These are phyloP conservation scores for Rhinolophus ferrumequinum DNA, from an alignment of 2,113 vertebrate genomes.

Conservation along the genomic window DNA sequence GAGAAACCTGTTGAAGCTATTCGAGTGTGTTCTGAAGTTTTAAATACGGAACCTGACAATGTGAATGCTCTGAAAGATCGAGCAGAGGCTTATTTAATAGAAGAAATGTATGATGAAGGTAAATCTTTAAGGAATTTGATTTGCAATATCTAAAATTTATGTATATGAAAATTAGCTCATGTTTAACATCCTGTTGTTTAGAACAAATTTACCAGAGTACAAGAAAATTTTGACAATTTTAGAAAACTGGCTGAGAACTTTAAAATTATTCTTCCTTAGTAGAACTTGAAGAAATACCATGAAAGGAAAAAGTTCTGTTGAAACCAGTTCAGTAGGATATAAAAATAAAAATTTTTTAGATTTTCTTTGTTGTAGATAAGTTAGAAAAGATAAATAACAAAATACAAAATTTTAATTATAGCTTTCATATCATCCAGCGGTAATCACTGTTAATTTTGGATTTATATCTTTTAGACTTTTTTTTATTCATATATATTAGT, in stretches of 20 bases:
- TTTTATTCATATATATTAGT: background rate
- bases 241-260: constrained; percentile 18
- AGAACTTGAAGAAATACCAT: background rate
- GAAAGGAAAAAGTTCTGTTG: background rate
- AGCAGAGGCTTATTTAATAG: constrained; percentile 94
- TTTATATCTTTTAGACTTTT: constrained; percentile 25
- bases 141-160: background rate
- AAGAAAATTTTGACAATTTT: background rate
- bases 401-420: background rate
- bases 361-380: background rate
- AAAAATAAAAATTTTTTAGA: background rate
- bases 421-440: background rate
- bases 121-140: background rate
- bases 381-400: constrained; percentile 4
- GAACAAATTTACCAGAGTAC: background rate
- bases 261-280: constrained; percentile 16
- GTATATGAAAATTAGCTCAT: background rate
- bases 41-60: constrained; percentile 90
- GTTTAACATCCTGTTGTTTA: background rate
- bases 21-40: constrained; percentile 91
- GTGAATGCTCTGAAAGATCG: constrained; percentile 93
- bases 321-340: background rate
- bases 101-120: constrained; percentile 98
- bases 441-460: background rate
- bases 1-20: constrained; percentile 92